Base-by-base conservation (phyloP, 92 coral and sea anemone species). In the Nematostella vectensis region DNA sequence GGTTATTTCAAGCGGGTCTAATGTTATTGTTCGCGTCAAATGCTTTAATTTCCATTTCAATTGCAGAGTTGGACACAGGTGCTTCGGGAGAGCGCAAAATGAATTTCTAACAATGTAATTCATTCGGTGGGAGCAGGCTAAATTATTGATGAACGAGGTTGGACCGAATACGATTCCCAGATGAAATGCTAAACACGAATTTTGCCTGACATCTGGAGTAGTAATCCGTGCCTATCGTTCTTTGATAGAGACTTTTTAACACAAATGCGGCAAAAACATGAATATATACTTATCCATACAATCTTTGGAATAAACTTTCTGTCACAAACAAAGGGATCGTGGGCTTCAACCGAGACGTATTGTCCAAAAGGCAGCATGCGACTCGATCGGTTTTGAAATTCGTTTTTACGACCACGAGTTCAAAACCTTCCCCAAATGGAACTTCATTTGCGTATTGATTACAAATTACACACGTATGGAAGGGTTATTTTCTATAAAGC, bases 91-190 rank as follows among this genome's bases (percentile, higher is more conserved):
- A 45, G 18, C 51, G 15, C 18, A 19, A 45, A 45, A 45, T 36
- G 51, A 45, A 45, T 10, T 45, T 45, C 51, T 45, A 45, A 45
- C 51, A 45, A 45, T 45, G 51, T 19, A 9, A 19, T 45, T 45
- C 12, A 45, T 45, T 19, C 18, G 17, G 18, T 9, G 51, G 4
- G 51, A 45, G 23, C 18, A 8, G 51, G 21, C 4, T 45, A 22
- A 11, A 45, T 45, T 9, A 45, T 45, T 45, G 9, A 45, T 45
- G 23, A 45, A 19, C 4, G n/a, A n/a, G n/a, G n/a, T n/a, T n/a
- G n/a, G n/a, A n/a, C n/a, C n/a, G n/a, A n/a, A n/a, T n/a, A n/a
- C n/a, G n/a, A n/a, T n/a, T n/a, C n/a, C n/a, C n/a, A n/a, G n/a
- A n/a, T n/a, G n/a, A n/a, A n/a, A n/a, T n/a, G n/a, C n/a, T n/a